phyloP scores from a whole-genome alignment of 2,888 invertebrate genomes.

The Eurytoma adleriae region DNA sequence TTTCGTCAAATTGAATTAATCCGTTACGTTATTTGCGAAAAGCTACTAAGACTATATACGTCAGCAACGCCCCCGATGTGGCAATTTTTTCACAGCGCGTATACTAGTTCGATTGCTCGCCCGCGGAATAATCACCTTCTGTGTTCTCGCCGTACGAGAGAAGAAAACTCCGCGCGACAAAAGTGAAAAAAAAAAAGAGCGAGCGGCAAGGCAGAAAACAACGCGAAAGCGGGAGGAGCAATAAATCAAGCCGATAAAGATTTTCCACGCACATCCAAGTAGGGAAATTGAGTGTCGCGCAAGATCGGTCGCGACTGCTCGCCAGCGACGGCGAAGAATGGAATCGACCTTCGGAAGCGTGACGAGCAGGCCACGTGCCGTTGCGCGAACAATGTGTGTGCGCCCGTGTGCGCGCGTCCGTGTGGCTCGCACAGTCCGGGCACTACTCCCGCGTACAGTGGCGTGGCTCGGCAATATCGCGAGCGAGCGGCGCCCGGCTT shows the following conservation, averaged over 20 bases:
- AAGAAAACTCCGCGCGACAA: not conserved
- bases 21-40: not conserved
- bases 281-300: constrained; percentile 54
- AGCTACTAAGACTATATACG: not conserved
- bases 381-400: constrained; percentile 41
- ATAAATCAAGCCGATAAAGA: constrained; percentile 56
- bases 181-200: not conserved
- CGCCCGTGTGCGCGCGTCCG: not conserved
- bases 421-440: not conserved
- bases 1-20: constrained; percentile 3
- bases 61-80: not conserved
- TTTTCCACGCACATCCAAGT: constrained; percentile 53
- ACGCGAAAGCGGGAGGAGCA: not conserved
- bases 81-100: not conserved
- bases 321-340: constrained; percentile 39
- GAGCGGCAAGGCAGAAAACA: constrained; percentile 12
- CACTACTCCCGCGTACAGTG: not conserved
- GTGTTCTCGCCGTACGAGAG: not conserved
- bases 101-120: not conserved
- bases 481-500: constrained; percentile 31
- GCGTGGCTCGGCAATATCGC: constrained; percentile 40
- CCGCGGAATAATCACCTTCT: not conserved
- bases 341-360: constrained; percentile 57
- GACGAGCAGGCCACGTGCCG: constrained; percentile 57
- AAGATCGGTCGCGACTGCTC: constrained; percentile 27